Evolutionary conservation across 2,888 invertebrate species (phyloP).

Genomic region (Dermolepida albohirtum): DNA sequence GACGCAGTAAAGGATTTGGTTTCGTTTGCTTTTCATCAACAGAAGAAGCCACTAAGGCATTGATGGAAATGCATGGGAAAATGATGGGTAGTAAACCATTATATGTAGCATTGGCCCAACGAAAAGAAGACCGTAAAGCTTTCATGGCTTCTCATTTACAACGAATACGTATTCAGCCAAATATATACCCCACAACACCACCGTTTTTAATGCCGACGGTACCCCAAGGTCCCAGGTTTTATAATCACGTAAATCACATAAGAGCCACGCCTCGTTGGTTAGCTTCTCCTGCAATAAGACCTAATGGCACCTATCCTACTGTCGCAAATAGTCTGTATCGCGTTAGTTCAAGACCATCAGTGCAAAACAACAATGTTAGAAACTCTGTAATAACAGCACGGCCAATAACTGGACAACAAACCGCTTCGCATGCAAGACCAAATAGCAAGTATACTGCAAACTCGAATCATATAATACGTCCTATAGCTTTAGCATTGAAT

Average conservation of each 20-base stretch:
- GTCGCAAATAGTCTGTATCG: constrained; percentile 63
- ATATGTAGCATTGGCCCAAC: constrained; percentile 79
- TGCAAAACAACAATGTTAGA: constrained; percentile 77
- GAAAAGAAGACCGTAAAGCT: constrained; percentile 78
- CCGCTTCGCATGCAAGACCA: constrained; percentile 75
- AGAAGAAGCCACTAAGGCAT: constrained; percentile 78
- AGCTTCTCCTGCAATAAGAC: constrained; percentile 78
- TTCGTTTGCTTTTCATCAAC: constrained; percentile 79
- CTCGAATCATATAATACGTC: constrained; percentile 67
- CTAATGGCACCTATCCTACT: constrained; percentile 72
- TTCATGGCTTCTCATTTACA: constrained; percentile 77
- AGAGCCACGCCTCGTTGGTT: constrained; percentile 91
- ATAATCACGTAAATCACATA: constrained; percentile 88
- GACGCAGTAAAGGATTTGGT: constrained; percentile 71
- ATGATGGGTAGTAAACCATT: constrained; percentile 77
- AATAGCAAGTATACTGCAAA: constrained; percentile 90
- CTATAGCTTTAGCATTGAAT: constrained; percentile 55
- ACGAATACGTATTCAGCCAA: constrained; percentile 82
- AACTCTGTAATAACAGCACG: constrained; percentile 75
- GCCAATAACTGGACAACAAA: constrained; percentile 87
- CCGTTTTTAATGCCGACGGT: constrained; percentile 85
- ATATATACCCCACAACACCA: constrained; percentile 82
- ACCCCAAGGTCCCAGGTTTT: constrained; percentile 90
- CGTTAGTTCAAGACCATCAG: constrained; percentile 57
- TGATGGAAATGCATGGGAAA: constrained; percentile 78